A percentile compares a stretch with the other conserved stretches of the same genome.
phyloP scores from a whole-genome alignment of 2,113 vertebrate genomes.

The Erpornis zantholeuca region DNA sequence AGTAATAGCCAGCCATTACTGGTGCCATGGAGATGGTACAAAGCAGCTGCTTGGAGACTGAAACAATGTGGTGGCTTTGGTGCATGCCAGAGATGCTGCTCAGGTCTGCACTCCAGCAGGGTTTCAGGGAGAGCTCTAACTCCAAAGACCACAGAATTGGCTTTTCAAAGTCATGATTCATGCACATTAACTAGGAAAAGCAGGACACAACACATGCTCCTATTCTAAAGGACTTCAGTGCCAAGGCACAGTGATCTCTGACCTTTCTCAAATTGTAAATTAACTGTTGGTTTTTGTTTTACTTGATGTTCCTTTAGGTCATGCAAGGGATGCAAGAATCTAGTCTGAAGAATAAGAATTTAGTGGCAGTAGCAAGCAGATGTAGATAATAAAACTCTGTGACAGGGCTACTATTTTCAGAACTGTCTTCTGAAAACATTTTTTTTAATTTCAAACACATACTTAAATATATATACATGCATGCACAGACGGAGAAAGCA shows the following conservation, averaged over 20 bases:
- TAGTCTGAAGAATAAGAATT: neutral
- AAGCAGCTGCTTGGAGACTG: neutral
- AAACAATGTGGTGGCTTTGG: neutral
- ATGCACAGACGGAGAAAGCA: neutral
- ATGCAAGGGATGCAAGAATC: neutral
- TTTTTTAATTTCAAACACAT: neutral
- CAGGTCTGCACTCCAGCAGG: neutral
- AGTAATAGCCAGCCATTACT: neutral
- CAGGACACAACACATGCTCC: neutral
- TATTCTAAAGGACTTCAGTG: neutral
- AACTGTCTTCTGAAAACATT: neutral
- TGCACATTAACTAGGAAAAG: neutral
- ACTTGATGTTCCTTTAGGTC: neutral
- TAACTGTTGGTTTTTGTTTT: neutral
- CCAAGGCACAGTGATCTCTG: neutral
- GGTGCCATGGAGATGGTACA: neutral
- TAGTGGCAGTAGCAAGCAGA: neutral
- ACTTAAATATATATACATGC: neutral
- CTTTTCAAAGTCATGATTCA: neutral
- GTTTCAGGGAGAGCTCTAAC: neutral
- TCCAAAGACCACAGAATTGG: neutral
- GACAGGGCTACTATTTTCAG: neutral
- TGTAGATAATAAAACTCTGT: neutral
- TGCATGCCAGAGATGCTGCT: rapidly evolving
- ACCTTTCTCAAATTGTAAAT: neutral